phyloP scores from a whole-genome alignment of 2,113 vertebrate species.

The Ailurus styani region DNA sequence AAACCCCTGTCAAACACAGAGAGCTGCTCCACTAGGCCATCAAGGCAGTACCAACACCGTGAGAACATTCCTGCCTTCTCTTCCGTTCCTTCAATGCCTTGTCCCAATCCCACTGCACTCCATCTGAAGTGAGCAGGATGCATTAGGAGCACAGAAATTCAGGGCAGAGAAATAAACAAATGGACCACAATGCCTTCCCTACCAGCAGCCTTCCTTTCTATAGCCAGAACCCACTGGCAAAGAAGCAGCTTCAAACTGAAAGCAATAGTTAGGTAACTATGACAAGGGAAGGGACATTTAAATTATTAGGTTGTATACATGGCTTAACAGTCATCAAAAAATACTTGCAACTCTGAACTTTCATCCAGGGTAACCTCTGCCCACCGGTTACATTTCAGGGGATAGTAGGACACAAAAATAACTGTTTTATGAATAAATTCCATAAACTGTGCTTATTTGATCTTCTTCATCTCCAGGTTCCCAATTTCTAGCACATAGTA shows the following conservation, averaged over 20 bases:
- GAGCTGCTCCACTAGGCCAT: too few relatives aligned
- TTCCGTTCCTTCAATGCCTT: not conserved
- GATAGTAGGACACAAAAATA: not conserved
- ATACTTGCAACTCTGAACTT: not conserved
- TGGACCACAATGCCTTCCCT: too few relatives aligned
- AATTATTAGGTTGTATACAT: not conserved
- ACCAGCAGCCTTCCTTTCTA: not conserved
- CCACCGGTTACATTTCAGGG: not conserved
- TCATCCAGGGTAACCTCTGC: not conserved
- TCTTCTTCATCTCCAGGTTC: not conserved
- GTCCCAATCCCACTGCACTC: not conserved
- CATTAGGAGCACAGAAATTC: not conserved
- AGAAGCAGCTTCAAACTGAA: not conserved
- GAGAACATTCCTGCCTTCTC: not conserved
- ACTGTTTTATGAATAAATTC: not conserved
- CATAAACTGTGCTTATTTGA: not conserved
- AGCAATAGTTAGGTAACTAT: not conserved
- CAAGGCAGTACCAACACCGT: fast-evolving
- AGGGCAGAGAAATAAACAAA: not conserved
- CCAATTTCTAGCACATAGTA: not conserved
- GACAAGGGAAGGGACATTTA: not conserved
- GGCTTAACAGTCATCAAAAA: not conserved
- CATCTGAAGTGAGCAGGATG: not conserved
- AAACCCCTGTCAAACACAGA: not conserved
- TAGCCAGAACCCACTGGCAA: not conserved